Evolutionary conservation across 2,113 vertebrate genomes (phyloP), one percentile per base, ranked within the genome.

Genomic region (Tretioscincus oriximinensis): DNA sequence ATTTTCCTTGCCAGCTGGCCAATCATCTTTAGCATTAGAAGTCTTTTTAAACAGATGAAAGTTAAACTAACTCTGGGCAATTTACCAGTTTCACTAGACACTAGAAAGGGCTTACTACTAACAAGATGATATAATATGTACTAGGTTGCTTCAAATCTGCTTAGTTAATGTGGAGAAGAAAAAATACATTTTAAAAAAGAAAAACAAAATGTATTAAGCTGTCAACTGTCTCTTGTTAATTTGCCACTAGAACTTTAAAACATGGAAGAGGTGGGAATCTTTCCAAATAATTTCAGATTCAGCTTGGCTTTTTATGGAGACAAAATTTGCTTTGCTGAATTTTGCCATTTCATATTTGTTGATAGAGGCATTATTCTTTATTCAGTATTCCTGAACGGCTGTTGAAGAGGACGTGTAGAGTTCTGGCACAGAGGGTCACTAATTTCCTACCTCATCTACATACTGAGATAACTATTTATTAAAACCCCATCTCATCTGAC

Each of bases 1-100:
- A 80, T 91, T 88, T 85, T 86, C 72, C 77, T 83, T 85, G 85
- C 73, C 63, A 85, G 82, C 83, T 87, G 78, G 79, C 84, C 85
- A 81, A 88, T 87, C 86, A 73, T 77, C 86, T 90, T 84, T 68
- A 68, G 5, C 5, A 4, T 69, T 77, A 86, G 88, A 90, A 67
- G 45, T 73, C 69, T 84, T 79, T 73, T 81, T 90, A 85, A 76
- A 73, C 66, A 77, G 79, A 63, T 31, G 74, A 80, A 85, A 79
- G n/a, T 73, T 21, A 8, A 84, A 76, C 20, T 71, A 75, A 24
- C 22, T 65, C 60, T 63, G 76, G 63, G 16, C 63, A 73, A 80
- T 21, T 9, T 26, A 54, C 9, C 0, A 20, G 80, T 90, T 65
- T 73, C 63, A 47, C 41, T 35, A 49, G 11, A 18, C 7, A 69